Percentiles rank a stretch among this genome's conserved stretches.
These are phyloP conservation scores for Smittia sp. DNA, from an alignment of 2,888 invertebrate species.

Conservation along the genomic window DNA sequence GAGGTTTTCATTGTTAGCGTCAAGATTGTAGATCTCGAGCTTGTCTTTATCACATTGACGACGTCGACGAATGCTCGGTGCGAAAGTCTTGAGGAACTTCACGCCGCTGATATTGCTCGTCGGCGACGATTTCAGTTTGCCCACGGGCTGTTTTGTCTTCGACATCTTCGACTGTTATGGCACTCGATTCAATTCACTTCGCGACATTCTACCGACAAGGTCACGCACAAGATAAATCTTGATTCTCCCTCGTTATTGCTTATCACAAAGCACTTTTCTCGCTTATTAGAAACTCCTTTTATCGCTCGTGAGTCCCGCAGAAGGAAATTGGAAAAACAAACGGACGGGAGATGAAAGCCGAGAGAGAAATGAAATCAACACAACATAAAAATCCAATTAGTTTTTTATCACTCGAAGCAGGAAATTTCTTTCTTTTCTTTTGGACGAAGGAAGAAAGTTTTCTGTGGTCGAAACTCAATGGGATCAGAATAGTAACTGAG, in stretches of 20 bases:
- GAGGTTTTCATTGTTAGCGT: slow-evolving; percentile 51
- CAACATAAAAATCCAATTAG: too few relatives aligned
- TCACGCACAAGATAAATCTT: slow-evolving; percentile 33
- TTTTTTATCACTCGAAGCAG: too few relatives aligned
- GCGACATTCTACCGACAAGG: slow-evolving; percentile 28
- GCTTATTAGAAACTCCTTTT: not conserved
- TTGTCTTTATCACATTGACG: slow-evolving; percentile 64
- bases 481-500: slow-evolving; percentile 42
- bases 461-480: slow-evolving; percentile 40
- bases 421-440: slow-evolving; percentile 9
- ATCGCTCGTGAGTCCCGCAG: too few relatives aligned
- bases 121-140: slow-evolving; percentile 27
- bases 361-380: too few relatives aligned
- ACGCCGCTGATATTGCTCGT: slow-evolving; percentile 58
- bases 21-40: slow-evolving; percentile 51
- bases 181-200: not conserved
- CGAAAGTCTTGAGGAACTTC: slow-evolving; percentile 63
- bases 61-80: slow-evolving; percentile 61
- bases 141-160: slow-evolving; percentile 25
- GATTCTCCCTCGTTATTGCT: slow-evolving; percentile 18
- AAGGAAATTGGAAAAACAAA: too few relatives aligned
- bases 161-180: slow-evolving; percentile 13
- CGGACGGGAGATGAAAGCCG: too few relatives aligned
- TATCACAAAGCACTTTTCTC: too few relatives aligned
- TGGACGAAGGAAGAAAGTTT: not conserved